Conservation (phyloP, 2,113 vertebrate genomes). For the Ibidorhyncha struthersii region DNA sequence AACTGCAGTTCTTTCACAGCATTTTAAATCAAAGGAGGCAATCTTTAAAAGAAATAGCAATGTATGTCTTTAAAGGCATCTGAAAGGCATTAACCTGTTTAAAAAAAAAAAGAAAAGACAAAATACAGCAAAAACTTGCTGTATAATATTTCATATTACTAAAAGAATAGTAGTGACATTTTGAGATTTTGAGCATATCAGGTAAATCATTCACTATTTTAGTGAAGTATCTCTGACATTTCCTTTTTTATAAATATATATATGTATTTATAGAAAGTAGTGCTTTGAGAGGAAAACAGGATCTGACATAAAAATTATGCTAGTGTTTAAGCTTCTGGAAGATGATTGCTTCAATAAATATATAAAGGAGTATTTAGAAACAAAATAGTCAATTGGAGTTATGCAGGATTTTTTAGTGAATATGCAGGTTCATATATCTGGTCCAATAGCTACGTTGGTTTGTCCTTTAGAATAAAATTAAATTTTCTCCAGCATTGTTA, state of each 20-base stretch:
- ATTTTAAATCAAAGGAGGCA: not conserved
- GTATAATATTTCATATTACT: not conserved
- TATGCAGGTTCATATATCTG: not conserved
- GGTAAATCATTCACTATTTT: not conserved
- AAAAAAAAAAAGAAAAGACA: not conserved
- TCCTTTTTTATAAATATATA: not conserved
- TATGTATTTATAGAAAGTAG: not conserved
- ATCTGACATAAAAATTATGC: not conserved
- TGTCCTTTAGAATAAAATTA: not conserved
- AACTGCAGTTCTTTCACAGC: not conserved
- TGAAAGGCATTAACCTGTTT: not conserved
- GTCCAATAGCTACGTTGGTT: not conserved
- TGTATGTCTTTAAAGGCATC: not conserved
- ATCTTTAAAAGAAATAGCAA: not conserved
- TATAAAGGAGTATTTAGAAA: not conserved
- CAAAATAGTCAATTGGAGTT: not conserved
- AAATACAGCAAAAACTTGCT: not conserved
- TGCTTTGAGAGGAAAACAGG: not conserved
- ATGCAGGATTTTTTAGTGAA: rapidly evolving
- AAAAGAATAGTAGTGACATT: not conserved
- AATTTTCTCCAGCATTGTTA: not conserved
- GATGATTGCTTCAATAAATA: not conserved
- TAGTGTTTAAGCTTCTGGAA: not conserved
- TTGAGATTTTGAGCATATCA: not conserved
- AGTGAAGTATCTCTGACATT: not conserved